Conservation (phyloP, 2,888 invertebrate genomes). For the Eupelmus urozonus region DNA sequence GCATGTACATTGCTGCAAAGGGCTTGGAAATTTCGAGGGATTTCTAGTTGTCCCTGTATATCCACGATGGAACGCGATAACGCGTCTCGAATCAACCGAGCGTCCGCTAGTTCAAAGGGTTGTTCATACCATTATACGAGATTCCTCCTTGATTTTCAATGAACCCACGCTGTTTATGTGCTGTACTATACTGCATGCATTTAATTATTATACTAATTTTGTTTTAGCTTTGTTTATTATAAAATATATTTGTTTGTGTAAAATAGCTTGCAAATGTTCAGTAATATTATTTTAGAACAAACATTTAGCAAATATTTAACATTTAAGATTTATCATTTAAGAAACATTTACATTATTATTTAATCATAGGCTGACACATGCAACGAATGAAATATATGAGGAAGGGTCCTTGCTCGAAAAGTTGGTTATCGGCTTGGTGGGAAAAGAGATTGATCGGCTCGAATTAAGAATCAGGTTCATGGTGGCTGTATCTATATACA, state of each 20-base stretch:
- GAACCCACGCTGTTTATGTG: too few species aligned
- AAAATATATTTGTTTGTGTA: not conserved
- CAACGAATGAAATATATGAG: too few species aligned
- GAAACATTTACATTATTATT: too few species aligned
- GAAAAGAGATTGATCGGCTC: slow-evolving; percentile 34
- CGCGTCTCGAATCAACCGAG: not conserved
- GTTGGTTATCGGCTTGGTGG: not conserved
- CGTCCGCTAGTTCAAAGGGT: not conserved
- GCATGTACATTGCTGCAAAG: too few species aligned
- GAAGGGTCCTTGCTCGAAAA: too few species aligned
- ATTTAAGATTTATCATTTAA: too few species aligned
- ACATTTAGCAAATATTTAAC: not conserved
- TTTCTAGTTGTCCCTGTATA: not conserved
- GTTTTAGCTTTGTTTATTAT: too few species aligned
- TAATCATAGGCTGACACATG: too few species aligned
- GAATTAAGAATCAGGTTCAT: slow-evolving; percentile 34
- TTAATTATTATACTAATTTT: too few species aligned
- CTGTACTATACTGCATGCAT: too few species aligned
- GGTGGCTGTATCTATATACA: not conserved
- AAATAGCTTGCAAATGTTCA: not conserved
- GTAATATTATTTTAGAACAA: not conserved
- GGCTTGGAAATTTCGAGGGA: not conserved
- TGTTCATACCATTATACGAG: not conserved
- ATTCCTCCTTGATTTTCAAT: slow-evolving; percentile 15
- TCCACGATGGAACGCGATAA: not conserved